Conservation (phyloP, 1,140 invertebrate genomes). For the Melipona quadrifasciata region DNA sequence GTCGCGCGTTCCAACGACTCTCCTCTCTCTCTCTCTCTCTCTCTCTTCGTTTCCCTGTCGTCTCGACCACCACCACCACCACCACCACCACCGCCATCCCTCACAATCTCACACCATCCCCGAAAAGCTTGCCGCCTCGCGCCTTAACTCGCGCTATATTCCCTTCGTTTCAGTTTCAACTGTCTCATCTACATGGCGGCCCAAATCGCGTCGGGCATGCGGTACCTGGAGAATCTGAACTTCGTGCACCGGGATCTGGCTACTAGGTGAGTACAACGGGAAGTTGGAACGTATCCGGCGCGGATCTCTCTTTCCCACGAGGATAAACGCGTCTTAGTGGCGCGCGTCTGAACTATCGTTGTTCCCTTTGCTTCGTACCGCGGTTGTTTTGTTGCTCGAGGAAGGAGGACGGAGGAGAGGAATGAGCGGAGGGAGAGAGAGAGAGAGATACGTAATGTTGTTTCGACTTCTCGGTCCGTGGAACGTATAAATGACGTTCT, state of each 20-base stretch:
- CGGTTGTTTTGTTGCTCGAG: conserved; percentile 29
- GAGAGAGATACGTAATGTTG: conserved; percentile 18
- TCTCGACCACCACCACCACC: neutral
- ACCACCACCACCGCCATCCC: too few species aligned
- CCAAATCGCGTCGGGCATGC: conserved; percentile 94
- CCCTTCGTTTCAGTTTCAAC: conserved; percentile 85
- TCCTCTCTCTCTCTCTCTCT: neutral
- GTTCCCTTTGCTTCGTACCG: neutral
- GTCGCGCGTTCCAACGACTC: neutral
- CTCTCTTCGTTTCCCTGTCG: neutral
- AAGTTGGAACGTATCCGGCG: conserved; percentile 49
- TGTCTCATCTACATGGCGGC: conserved; percentile 91
- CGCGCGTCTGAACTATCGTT: conserved; percentile 38
- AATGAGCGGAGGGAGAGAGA: neutral
- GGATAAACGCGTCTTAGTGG: conserved; percentile 50
- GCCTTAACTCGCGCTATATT: conserved; percentile 54
- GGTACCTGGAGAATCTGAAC: conserved; percentile 90
- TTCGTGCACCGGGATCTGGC: conserved; percentile 92
- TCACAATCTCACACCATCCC: neutral
- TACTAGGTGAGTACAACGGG: conserved; percentile 84
- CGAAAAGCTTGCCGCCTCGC: conserved; percentile 15
- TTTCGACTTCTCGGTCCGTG: conserved; percentile 15
- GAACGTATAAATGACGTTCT: conserved; percentile 16
- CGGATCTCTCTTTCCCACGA: conserved; percentile 55
- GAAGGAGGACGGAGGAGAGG: neutral